Base-by-base conservation (phyloP, 2,113 vertebrate species). In the Alethe diademata region DNA sequence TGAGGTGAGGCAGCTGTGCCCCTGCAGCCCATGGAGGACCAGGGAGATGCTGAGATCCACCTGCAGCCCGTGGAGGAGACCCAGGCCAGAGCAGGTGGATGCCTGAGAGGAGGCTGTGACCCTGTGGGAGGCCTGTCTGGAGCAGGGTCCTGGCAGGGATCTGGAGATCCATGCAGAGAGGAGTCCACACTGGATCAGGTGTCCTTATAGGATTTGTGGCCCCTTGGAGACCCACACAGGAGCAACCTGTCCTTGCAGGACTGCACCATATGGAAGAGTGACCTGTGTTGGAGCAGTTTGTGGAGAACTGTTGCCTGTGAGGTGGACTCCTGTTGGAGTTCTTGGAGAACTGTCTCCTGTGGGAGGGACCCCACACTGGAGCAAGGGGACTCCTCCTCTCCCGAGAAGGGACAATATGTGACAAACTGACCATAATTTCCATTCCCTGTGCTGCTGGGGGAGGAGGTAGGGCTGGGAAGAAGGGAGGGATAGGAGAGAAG, bases 11-110 rank as follows among this genome's bases (percentile, higher is more conserved):
- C 48, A 50, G 48, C 48, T 50, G 48, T 50, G 48, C 48, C 48
- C 23, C 47, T 67, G 51, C 17, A 69, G 64, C n/a, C 35, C 23
- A 7, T 5, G 11, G 19, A 40, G 14, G 14, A 33, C 3, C 14
- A 22, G 0, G 2, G 53, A 5, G 6, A 8, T 28, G 35, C 28
- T 18, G 43, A 48, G 35, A 40, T 69, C 47, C 28, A 15, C 45
- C 35, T 40, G 38, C 66, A 61, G 36, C 19, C 25, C 4, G 0
- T 43, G 47, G 54, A 60, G 16, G 31, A n/a, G 54, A 4, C 36
- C 25, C 10, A 13, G 0, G 0, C 40, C 5, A 0, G 24, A 29
- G 54, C 15, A 24, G 36, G 36, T 23, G 19, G 43, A 42, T 24
- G 10, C 31, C 54, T 50, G 79, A 50, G 43, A 35, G 1, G 11